phyloP scores from a whole-genome alignment of 2,888 invertebrate genomes.

The Mylabris sibirica region DNA sequence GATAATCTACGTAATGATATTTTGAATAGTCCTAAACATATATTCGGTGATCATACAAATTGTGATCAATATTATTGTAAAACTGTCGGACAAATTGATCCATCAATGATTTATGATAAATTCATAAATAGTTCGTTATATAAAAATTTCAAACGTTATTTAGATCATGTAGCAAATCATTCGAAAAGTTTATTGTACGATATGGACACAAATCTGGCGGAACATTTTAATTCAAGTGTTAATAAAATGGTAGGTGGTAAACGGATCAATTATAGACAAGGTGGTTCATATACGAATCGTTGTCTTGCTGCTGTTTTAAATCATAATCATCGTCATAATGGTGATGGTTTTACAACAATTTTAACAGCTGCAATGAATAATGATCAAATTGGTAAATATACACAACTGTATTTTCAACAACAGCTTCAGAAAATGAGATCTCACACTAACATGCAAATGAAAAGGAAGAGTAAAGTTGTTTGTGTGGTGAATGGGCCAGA shows the following conservation, averaged over 20 bases:
- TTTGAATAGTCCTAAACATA: constrained; percentile 1
- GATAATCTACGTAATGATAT: constrained; percentile 11
- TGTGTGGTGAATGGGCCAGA: not conserved
- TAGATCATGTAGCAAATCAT: no score
- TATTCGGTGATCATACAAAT: constrained; percentile 17
- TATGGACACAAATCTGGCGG: no score
- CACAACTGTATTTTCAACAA: not conserved
- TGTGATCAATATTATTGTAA: constrained; percentile 12
- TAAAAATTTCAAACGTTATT: not conserved
- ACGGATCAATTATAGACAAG: not conserved
- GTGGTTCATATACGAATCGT: not conserved
- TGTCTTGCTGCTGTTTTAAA: not conserved
- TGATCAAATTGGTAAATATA: not conserved
- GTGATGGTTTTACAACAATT: not conserved
- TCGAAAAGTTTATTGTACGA: no score
- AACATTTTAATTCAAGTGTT: no score
- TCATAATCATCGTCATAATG: not conserved
- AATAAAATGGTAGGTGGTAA: not conserved
- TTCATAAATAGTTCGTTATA: not conserved
- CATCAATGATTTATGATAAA: not conserved
- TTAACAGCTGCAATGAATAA: not conserved
- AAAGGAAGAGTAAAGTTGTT: not conserved
- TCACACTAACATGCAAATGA: no score
- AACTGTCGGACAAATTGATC: not conserved
- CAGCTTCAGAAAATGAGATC: no score